These are phyloP conservation scores for Erannis defoliaria DNA, from an alignment of 2,888 invertebrate genomes.

Conservation along the genomic window DNA sequence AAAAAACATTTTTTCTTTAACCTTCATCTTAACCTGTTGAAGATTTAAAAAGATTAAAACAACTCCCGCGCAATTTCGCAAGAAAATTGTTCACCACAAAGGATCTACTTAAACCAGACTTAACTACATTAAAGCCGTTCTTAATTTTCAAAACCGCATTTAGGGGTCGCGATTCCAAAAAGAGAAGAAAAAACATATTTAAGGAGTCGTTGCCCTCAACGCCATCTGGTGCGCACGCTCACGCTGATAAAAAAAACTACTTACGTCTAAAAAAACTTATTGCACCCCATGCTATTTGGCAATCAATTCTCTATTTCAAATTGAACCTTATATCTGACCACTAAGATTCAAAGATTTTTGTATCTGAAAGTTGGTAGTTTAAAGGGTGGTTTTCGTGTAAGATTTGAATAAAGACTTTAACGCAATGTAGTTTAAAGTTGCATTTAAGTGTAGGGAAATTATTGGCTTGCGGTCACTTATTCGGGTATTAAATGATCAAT, in stretches of 20 bases:
- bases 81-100: constrained; percentile 59
- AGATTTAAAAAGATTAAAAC: constrained; percentile 23
- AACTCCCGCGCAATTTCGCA: constrained; percentile 41
- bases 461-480: not conserved
- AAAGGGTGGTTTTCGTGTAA: not conserved
- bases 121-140: constrained; percentile 68
- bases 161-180: constrained; percentile 77
- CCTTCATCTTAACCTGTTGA: not conserved
- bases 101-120: constrained; percentile 54
- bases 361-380: not conserved
- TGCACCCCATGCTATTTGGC: not conserved
- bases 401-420: constrained; percentile 6
- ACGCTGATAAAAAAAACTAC: constrained; percentile 54
- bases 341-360: not conserved
- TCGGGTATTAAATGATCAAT: not conserved
- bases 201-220: constrained; percentile 79
- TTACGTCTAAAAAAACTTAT: constrained; percentile 52
- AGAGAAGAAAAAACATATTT: constrained; percentile 67
- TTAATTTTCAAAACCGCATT: constrained; percentile 72
- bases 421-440: not conserved
- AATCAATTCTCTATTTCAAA: constrained; percentile 2
- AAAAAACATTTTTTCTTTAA: too few species aligned
- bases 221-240: constrained; percentile 78
- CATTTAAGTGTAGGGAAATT: not conserved
- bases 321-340: constrained; percentile 13